phyloP scores from a whole-genome alignment of 2,113 vertebrate genomes.

The Prietella phreatophila region DNA sequence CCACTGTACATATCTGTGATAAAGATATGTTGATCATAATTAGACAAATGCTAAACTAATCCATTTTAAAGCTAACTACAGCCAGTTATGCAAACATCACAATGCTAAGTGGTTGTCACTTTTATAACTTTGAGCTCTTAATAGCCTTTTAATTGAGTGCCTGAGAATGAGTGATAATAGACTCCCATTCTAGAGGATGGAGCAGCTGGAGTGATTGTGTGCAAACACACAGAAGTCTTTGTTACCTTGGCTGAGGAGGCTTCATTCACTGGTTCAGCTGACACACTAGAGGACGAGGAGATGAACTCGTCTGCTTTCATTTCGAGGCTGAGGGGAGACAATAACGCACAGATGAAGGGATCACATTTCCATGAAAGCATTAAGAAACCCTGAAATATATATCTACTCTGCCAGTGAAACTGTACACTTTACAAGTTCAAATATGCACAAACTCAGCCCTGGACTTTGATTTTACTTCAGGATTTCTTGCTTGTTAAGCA shows the following conservation, averaged over 20 bases:
- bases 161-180: neutral
- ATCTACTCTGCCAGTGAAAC: neutral
- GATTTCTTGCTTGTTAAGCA: neutral
- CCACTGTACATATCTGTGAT: neutral
- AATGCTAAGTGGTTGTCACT: neutral
- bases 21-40: neutral
- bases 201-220: neutral
- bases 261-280: constrained; percentile 59
- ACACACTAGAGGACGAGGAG: constrained; percentile 44
- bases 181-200: neutral
- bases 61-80: too few relatives aligned
- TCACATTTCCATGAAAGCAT: neutral
- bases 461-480: neutral
- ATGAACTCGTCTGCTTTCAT: constrained; percentile 58
- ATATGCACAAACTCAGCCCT: neutral
- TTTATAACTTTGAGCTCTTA: neutral
- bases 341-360: neutral
- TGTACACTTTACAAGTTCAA: neutral
- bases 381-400: neutral
- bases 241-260: constrained; percentile 50
- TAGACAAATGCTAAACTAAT: neutral
- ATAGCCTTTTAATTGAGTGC: neutral
- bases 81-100: neutral
- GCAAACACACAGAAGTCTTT: constrained; percentile 26
- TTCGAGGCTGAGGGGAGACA: constrained; percentile 62